Base-by-base conservation (phyloP, 2,797 vertebrate species). In the Megalops cyprinoides region DNA sequence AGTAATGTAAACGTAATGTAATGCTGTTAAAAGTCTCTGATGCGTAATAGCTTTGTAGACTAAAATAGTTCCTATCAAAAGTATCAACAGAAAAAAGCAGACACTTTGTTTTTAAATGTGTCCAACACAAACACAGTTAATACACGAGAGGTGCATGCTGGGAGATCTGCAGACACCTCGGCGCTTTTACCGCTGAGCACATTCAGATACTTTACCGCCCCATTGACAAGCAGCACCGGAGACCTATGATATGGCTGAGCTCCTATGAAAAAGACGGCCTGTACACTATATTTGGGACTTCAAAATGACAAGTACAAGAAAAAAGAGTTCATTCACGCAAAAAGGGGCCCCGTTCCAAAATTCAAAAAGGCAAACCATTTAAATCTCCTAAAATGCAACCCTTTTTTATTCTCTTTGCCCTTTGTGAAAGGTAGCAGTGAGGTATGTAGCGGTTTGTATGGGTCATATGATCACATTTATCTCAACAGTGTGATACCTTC, bases 331-430 rank as follows among this genome's bases (percentile, higher is more conserved):
- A 74, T 80, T 82, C 53, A 73, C 46, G 20, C 5, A 18, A 31
- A 82, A 58, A 15, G 23, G 74, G 49, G 53, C n/a, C 73, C 34
- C 18, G 15, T 4, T 74, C 18, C 73, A 51, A 75, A 65, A 78
- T 37, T 77, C 34, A 65, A 42, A 42, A 20, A 51, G 78, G 60
- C 20, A 75, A 82, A 76, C 55, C 74, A 65, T 73, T 76, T 42
- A 79, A 60, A 46, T 46, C 53, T 48, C 48, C 80, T 44, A 42
- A 81, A 81, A 81, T 83, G 86, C 82, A 84, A 60, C 76, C 74
- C 75, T 82, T 86, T 88, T 82, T 71, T 18, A 80, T 83, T 74
- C 82, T 82, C 76, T 83, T 83, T 81, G 75, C 78, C 79, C 80
- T 25, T 42, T 49, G 71, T 76, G 78, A 84, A 78, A 84, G 53